phyloP scores from a whole-genome alignment of 1,140 invertebrate genomes.

The Schlechtendalia chinensis region DNA sequence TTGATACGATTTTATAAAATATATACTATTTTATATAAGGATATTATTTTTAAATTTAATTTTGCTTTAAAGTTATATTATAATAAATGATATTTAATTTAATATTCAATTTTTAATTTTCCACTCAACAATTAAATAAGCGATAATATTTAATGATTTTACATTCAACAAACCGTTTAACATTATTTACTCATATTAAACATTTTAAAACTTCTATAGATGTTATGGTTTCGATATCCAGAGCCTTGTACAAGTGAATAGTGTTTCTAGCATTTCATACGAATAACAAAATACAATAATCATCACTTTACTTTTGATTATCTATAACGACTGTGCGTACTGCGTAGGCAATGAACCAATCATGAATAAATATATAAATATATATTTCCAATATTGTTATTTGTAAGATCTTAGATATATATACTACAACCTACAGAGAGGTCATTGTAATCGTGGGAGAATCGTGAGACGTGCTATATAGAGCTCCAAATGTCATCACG shows the following conservation, averaged over 20 bases:
- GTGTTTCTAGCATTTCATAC: background rate
- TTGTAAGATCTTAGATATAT: background rate
- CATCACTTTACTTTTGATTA: background rate
- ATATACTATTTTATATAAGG: too few species aligned
- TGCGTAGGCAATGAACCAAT: background rate
- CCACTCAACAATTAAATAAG: too few species aligned
- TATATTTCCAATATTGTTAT: background rate
- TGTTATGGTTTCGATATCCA: background rate
- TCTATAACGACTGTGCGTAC: background rate
- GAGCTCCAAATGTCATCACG: slow-evolving; percentile 26
- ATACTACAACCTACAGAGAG: background rate
- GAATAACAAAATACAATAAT: background rate
- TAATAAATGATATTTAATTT: too few species aligned
- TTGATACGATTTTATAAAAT: too few species aligned
- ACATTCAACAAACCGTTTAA: background rate
- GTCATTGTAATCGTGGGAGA: slow-evolving; percentile 45
- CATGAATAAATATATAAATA: background rate
- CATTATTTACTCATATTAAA: background rate
- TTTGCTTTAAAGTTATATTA: too few species aligned
- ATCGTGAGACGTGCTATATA: slow-evolving; percentile 12
- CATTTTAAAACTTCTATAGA: background rate
- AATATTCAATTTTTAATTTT: too few species aligned
- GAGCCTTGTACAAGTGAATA: background rate
- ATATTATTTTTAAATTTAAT: too few species aligned
- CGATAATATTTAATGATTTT: too few species aligned